Evolutionary conservation across 2,888 invertebrate species (phyloP).

Genomic region (Villa cingulata): DNA sequence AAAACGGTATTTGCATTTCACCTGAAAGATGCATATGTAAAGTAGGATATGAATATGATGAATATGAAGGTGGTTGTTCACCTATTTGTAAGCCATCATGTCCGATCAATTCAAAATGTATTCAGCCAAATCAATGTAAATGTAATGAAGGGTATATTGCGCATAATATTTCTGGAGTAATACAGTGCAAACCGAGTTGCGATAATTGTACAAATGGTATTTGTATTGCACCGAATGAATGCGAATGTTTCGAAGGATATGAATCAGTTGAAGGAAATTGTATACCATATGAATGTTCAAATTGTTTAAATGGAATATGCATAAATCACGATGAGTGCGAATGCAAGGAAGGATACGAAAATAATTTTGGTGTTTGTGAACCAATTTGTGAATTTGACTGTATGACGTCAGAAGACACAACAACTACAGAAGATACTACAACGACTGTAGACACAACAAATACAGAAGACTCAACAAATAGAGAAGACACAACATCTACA

Average conservation of each 20-base stretch:
- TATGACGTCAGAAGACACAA: not conserved
- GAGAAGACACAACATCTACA: no score
- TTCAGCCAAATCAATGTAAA: constrained; percentile 31
- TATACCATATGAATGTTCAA: not conserved
- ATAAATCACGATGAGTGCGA: constrained; percentile 12
- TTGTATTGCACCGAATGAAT: constrained; percentile 20
- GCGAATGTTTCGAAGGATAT: constrained; percentile 29
- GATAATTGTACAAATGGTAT: constrained; percentile 30
- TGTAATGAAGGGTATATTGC: no score
- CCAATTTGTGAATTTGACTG: not conserved
- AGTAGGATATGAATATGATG: constrained; percentile 28
- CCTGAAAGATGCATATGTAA: constrained; percentile 29
- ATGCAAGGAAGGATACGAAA: constrained; percentile 18
- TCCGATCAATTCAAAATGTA: constrained; percentile 41
- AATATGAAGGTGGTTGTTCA: no score
- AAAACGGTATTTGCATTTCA: constrained; percentile 11
- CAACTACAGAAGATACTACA: not conserved
- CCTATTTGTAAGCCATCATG: constrained; percentile 45
- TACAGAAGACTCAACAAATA: no score
- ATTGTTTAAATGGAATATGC: constrained; percentile 21
- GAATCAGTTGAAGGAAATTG: constrained; percentile 18
- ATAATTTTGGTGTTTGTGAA: no score
- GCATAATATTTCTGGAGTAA: no score
- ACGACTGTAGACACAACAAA: not conserved
- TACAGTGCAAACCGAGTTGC: constrained; percentile 7